These are phyloP conservation scores for Tragelaphus eurycerus DNA, from an alignment of 2,797 vertebrate genomes.

Conservation along the genomic window DNA sequence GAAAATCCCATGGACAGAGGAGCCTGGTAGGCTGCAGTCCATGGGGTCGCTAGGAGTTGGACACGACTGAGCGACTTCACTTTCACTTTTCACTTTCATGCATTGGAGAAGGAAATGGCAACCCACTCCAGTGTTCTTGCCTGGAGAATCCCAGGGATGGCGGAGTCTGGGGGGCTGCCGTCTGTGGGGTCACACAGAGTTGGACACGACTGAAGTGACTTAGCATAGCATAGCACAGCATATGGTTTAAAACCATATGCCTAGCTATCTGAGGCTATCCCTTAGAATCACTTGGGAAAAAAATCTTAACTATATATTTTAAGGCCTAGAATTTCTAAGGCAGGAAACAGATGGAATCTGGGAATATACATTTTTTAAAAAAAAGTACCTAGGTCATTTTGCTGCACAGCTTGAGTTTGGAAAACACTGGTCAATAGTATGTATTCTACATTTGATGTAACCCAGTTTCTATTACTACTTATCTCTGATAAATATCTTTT, in stretches of 20 bases:
- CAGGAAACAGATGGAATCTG: not conserved
- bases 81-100: too few relatives aligned
- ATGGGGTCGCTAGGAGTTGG: too few relatives aligned
- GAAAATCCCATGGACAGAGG: too few relatives aligned
- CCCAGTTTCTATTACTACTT: not conserved
- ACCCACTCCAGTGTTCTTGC: too few relatives aligned
- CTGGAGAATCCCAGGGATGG: too few relatives aligned
- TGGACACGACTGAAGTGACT: too few relatives aligned
- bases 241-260: not conserved
- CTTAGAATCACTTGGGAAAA: not conserved
- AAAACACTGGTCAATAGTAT: not conserved
- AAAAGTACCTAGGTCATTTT: not conserved
- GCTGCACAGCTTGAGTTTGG: not conserved
- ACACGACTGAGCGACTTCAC: too few relatives aligned
- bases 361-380: not conserved
- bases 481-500: not conserved
- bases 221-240: too few relatives aligned
- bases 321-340: not conserved
- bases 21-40: too few relatives aligned
- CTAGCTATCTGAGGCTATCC: not conserved
- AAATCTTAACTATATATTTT: not conserved
- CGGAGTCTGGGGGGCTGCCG: too few relatives aligned
- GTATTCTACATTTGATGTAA: not conserved
- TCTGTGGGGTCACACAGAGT: too few relatives aligned
- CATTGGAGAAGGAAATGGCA: too few relatives aligned